phyloP scores from a whole-genome alignment of 2,888 invertebrate genomes.

The Meghimatium bilineatum region DNA sequence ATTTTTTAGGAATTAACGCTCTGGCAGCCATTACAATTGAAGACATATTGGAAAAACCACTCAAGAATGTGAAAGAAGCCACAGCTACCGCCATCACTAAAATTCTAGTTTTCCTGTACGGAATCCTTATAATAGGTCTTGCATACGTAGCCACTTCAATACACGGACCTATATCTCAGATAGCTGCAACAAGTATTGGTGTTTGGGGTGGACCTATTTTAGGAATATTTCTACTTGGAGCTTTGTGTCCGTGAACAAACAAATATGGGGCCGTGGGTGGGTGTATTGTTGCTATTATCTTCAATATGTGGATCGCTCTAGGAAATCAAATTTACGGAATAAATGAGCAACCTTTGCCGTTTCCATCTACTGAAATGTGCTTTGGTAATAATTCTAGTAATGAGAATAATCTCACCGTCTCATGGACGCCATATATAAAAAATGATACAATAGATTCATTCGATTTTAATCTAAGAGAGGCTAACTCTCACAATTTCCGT shows the following conservation, averaged over 20 bases:
- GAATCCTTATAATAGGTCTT: not conserved
- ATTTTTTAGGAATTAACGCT: conserved; percentile 59
- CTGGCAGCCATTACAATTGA: conserved; percentile 62
- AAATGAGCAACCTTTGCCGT: not conserved
- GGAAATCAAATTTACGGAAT: conserved; percentile 2
- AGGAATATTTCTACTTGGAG: conserved; percentile 10
- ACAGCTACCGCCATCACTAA: conserved; percentile 58
- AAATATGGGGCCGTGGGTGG: conserved; percentile 29
- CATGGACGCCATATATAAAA: not conserved
- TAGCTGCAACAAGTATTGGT: not conserved
- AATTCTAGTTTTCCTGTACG: conserved; percentile 52
- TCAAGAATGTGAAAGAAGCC: conserved; percentile 46
- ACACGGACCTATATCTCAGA: not conserved
- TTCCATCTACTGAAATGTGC: conserved; percentile 21
- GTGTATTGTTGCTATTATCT: not conserved
- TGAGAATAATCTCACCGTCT: not conserved
- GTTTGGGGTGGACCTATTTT: conserved; percentile 9
- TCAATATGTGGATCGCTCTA: conserved; percentile 14
- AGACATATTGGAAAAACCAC: conserved; percentile 54
- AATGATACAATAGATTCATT: not conserved
- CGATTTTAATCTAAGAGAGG: not conserved
- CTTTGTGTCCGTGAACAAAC: not conserved
- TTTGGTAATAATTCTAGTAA: not conserved
- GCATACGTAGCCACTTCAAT: not conserved
- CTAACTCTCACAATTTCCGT: not conserved